Conservation (phyloP, 2,797 vertebrate species). For the Neoniphon sammara region DNA sequence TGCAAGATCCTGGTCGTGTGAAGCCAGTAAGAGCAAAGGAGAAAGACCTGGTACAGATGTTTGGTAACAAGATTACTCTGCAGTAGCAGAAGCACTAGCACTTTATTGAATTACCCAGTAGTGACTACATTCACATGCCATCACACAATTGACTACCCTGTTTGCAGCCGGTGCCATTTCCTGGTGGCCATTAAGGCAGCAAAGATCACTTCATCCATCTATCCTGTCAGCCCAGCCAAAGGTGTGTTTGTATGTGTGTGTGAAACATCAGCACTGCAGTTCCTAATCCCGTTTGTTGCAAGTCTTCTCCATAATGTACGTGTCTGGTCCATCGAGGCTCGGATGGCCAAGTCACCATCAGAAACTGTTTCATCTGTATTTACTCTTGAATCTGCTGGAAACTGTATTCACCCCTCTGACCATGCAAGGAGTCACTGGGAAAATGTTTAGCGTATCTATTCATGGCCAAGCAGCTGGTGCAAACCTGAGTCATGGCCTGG, state of each 20-base stretch:
- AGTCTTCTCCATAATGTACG: neutral
- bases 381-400: conserved; percentile 30
- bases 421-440: conserved; percentile 31
- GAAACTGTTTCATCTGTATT: conserved; percentile 1
- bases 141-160: conserved; percentile 27
- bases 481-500: conserved; percentile 71
- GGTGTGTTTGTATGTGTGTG: neutral
- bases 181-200: conserved; percentile 12
- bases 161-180: conserved; percentile 26
- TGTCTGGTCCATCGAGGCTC: neutral
- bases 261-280: neutral
- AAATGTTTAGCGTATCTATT: conserved; percentile 61
- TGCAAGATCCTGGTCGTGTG: conserved; percentile 48
- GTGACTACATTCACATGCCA: conserved; percentile 24
- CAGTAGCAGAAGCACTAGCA: conserved; percentile 6
- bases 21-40: conserved; percentile 27
- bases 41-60: conserved; percentile 42
- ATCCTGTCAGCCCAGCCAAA: conserved; percentile 4
- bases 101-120: conserved; percentile 49
- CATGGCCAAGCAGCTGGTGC: conserved; percentile 64
- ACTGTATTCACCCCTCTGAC: conserved; percentile 22
- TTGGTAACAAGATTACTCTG: conserved; percentile 51
- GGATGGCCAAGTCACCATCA: conserved; percentile 12
- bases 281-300: neutral
- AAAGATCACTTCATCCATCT: neutral